Evolutionary conservation across 2,888 invertebrate species (phyloP).

Genomic region (Tenthredo amoena): DNA sequence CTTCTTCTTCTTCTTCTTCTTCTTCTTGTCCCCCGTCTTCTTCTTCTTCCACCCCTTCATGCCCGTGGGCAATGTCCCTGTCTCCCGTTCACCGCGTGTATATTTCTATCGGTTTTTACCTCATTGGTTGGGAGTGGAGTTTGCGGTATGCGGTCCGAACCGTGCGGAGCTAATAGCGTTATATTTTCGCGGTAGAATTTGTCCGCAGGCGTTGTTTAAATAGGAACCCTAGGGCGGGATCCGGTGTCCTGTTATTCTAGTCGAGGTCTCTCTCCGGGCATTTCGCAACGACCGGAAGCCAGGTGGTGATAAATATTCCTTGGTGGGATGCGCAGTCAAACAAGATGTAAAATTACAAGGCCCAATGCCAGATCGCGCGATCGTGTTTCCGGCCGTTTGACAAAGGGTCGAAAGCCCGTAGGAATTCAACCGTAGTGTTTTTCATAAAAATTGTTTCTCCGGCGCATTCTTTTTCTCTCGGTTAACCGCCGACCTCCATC

Average conservation of each 20-base stretch:
- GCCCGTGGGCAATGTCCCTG: not conserved
- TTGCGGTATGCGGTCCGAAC: not conserved
- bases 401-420: slow-evolving; percentile 30
- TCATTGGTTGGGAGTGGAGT: not conserved
- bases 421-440: slow-evolving; percentile 39
- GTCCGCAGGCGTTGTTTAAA: slow-evolving; percentile 1
- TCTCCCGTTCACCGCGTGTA: not conserved
- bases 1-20: not conserved
- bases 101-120: slow-evolving; percentile 27
- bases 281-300: slow-evolving; percentile 59
- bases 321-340: slow-evolving; percentile 44
- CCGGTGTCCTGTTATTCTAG: slow-evolving; percentile 53
- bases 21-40: not conserved
- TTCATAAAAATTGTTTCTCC: slow-evolving; percentile 27
- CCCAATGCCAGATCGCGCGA: slow-evolving; percentile 51
- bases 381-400: slow-evolving; percentile 28
- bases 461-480: not conserved
- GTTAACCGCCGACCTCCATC: slow-evolving; percentile 12
- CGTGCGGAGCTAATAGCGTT: not conserved
- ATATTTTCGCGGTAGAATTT: slow-evolving; percentile 23
- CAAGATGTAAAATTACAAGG: slow-evolving; percentile 57
- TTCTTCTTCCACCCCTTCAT: not conserved
- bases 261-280: slow-evolving; percentile 54
- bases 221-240: slow-evolving; percentile 3
- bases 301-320: slow-evolving; percentile 58